Percentiles rank a stretch among this genome's conserved stretches.
phyloP scores from a whole-genome alignment of 2,113 vertebrate genomes.

The Synchiropus splendidus region DNA sequence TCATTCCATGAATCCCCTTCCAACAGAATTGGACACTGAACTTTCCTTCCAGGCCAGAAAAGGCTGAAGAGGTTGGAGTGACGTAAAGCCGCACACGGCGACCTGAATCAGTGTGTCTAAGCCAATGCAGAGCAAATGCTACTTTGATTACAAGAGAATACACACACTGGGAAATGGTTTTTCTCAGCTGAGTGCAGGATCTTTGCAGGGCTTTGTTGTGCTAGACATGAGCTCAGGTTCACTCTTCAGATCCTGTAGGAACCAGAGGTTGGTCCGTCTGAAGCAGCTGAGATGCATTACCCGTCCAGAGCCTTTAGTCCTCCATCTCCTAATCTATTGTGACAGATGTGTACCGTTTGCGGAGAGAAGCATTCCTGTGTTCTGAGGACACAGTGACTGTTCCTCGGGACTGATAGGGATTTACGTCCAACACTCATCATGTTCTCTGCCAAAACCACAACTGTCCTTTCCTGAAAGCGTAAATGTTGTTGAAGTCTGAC shows the following conservation, averaged over 20 bases:
- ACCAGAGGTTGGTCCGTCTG: slow-evolving; percentile 6
- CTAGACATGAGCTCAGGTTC: slow-evolving; percentile 19
- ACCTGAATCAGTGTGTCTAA: slow-evolving; percentile 1
- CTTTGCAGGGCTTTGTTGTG: slow-evolving; percentile 2
- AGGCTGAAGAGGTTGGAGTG: no score
- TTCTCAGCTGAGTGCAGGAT: background rate
- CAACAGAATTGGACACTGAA: no score
- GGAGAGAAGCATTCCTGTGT: slow-evolving; percentile 45
- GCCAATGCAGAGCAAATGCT: slow-evolving; percentile 6
- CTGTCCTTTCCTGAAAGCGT: no score
- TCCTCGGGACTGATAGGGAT: slow-evolving; percentile 12
- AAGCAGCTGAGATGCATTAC: slow-evolving; percentile 63
- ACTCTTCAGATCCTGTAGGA: slow-evolving; percentile 33
- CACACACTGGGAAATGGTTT: background rate
- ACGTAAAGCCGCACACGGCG: no score
- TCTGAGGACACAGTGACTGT: slow-evolving; percentile 31
- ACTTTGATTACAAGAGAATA: slow-evolving; percentile 5
- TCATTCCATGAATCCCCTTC: no score
- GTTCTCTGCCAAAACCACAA: background rate
- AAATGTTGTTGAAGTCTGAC: background rate
- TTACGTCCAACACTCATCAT: slow-evolving; percentile 9
- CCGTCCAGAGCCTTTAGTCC: slow-evolving; percentile 30
- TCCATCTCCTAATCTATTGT: slow-evolving; percentile 47
- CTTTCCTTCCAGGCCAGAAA: no score
- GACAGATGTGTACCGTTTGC: slow-evolving; percentile 52